Conservation (phyloP, 2,888 invertebrate species). For the Metalampra italica region DNA sequence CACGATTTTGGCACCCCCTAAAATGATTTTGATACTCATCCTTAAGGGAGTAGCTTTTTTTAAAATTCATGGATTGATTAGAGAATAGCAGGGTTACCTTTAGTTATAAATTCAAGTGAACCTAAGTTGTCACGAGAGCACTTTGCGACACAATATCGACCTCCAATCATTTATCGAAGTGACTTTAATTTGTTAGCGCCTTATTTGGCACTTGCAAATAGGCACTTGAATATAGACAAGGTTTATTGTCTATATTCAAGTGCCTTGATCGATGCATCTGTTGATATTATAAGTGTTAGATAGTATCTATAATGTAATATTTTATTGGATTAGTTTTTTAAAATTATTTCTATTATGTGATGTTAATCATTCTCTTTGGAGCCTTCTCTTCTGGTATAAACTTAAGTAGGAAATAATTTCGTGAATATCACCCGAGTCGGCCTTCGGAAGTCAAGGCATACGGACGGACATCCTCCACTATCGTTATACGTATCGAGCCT, state of each 20-base stretch:
- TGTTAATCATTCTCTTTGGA: slow-evolving; percentile 6
- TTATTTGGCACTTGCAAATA: slow-evolving; percentile 11
- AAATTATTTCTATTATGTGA: too few species aligned
- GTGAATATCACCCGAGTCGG: slow-evolving; percentile 4
- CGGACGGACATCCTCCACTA: slow-evolving; percentile 28
- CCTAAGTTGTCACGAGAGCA: neutral
- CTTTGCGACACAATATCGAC: slow-evolving; percentile 10
- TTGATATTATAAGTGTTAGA: neutral
- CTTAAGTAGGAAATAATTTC: slow-evolving; percentile 7
- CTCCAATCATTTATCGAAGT: slow-evolving; percentile 12
- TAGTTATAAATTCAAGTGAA: too few species aligned
- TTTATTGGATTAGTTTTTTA: too few species aligned
- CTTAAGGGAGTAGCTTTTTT: too few species aligned
- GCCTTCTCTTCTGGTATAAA: slow-evolving; percentile 4
- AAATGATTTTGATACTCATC: too few species aligned
- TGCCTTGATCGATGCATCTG: neutral
- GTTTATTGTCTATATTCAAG: too few species aligned
- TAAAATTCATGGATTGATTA: too few species aligned
- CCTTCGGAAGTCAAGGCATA: slow-evolving; percentile 11
- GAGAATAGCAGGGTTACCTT: too few species aligned
- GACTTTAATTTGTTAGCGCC: slow-evolving; percentile 10
- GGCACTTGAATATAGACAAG: neutral
- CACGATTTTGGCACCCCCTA: too few species aligned
- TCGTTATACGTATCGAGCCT: slow-evolving; percentile 18
- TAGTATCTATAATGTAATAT: neutral